These are phyloP conservation scores for Heterodera schachtii DNA, from an alignment of 1,140 invertebrate genomes.

Conservation along the genomic window DNA sequence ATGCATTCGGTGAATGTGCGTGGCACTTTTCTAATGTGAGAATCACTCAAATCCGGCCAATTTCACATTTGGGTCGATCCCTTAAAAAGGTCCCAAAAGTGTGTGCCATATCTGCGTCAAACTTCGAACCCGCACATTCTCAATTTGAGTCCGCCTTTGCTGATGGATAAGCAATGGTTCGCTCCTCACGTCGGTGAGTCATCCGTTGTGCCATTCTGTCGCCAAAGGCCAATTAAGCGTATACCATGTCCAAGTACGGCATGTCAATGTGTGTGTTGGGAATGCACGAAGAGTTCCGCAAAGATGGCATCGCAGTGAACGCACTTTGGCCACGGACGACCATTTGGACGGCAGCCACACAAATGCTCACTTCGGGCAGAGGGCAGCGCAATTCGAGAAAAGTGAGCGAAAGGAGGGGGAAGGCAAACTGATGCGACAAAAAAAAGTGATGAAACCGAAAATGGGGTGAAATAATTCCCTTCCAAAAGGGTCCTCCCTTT, in stretches of 20 bases:
- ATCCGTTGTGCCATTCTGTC: background rate
- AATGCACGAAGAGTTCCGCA: constrained; percentile 87
- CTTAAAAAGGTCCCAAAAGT: constrained; percentile 79
- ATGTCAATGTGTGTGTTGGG: constrained; percentile 97
- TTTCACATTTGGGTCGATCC: background rate
- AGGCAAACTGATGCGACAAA: too few species aligned
- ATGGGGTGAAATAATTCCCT: background rate
- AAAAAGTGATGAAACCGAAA: too few species aligned
- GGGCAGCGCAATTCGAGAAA: constrained; percentile 45
- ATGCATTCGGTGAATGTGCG: constrained; percentile 89
- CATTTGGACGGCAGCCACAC: constrained; percentile 91
- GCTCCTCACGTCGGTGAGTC: constrained; percentile 75
- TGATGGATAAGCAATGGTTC: constrained; percentile 88
- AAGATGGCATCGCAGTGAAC: constrained; percentile 86
- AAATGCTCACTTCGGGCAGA: constrained; percentile 82
- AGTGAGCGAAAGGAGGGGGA: background rate
- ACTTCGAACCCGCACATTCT: constrained; percentile 91
- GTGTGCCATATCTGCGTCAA: constrained; percentile 84
- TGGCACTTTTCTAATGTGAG: constrained; percentile 85
- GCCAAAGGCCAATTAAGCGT: constrained; percentile 70
- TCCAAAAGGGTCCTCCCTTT: too few species aligned
- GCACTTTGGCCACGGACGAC: constrained; percentile 83
- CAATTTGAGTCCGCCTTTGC: constrained; percentile 90
- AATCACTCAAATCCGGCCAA: background rate
- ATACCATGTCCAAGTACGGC: constrained; percentile 95